Conservation (phyloP, 2,113 vertebrate genomes). For the Acanthochromis polyacanthus region DNA sequence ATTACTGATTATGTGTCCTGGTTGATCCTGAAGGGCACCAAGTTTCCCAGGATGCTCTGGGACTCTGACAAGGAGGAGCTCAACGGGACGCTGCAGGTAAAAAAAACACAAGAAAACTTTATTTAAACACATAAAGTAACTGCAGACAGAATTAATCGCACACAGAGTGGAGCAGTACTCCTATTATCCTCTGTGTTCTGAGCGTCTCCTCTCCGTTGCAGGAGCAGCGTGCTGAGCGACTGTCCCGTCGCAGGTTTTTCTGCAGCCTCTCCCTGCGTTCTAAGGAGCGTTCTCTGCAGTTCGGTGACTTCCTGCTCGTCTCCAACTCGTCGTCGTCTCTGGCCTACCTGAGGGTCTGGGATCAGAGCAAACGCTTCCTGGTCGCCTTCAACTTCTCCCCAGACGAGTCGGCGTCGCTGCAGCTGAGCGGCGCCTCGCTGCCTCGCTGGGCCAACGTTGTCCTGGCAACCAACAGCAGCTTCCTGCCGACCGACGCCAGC, state of each 20-base stretch:
- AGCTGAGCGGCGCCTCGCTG: conserved; percentile 20
- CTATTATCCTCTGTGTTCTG: not conserved
- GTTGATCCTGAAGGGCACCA: conserved; percentile 32
- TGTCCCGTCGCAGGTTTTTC: conserved; percentile 75
- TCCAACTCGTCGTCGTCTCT: conserved; percentile 56
- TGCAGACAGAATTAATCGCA: no score
- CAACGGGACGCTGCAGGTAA: conserved; percentile 78
- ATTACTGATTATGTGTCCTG: not conserved
- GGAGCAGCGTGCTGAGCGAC: conserved; percentile 52
- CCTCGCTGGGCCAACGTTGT: conserved; percentile 68
- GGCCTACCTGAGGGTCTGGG: conserved; percentile 87
- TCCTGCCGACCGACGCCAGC: not conserved
- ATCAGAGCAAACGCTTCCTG: conserved; percentile 88
- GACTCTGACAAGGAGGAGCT: conserved; percentile 48
- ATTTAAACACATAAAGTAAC: no score
- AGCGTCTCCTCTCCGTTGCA: conserved; percentile 32
- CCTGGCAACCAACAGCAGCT: conserved; percentile 77
- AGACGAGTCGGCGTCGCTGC: not conserved
- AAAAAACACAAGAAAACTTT: not conserved
- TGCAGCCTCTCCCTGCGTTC: conserved; percentile 77
- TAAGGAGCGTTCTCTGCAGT: conserved; percentile 87
- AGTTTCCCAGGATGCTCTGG: conserved; percentile 80
- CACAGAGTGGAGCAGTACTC: not conserved
- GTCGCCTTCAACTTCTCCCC: conserved; percentile 84
- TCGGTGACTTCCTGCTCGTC: conserved; percentile 81